Evolutionary conservation across 2,888 invertebrate genomes (phyloP).

Genomic region (Timema cristinae): DNA sequence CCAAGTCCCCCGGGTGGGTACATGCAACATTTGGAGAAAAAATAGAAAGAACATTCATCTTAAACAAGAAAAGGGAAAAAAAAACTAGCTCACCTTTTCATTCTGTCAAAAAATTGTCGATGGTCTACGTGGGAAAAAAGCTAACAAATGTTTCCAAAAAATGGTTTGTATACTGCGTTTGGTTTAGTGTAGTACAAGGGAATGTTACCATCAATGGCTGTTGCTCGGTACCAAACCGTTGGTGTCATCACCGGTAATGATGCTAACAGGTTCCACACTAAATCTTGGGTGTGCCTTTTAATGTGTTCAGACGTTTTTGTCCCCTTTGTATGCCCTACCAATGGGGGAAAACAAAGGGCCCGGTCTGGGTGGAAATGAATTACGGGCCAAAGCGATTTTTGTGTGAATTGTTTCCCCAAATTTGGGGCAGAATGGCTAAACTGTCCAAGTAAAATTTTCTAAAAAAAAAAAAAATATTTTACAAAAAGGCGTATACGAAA

Average conservation of each 20-base stretch:
- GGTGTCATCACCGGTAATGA: constrained; percentile 26
- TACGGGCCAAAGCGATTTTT: constrained; percentile 25
- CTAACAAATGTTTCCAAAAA: neutral
- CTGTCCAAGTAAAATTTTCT: constrained; percentile 26
- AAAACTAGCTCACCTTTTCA: neutral
- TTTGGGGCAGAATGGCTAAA: constrained; percentile 22
- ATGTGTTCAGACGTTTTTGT: constrained; percentile 25
- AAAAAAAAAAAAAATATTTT: constrained; percentile 3
- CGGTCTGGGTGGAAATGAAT: constrained; percentile 25
- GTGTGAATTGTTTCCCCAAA: constrained; percentile 28
- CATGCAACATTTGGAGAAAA: constrained; percentile 13
- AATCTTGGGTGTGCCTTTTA: constrained; percentile 24
- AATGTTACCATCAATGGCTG: neutral
- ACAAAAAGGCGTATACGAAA: neutral
- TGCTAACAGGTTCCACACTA: constrained; percentile 25
- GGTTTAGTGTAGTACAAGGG: neutral
- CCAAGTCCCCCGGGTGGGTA: constrained; percentile 18
- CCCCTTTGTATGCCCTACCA: constrained; percentile 26
- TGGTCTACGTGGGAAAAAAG: constrained; percentile 6
- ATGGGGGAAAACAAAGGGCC: constrained; percentile 25
- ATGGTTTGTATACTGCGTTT: neutral
- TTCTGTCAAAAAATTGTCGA: neutral
- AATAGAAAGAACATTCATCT: neutral
- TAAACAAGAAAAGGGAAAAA: neutral
- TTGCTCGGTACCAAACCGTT: constrained; percentile 20